A percentile compares a stretch with the other conserved stretches of the same genome.
phyloP scores from a whole-genome alignment of 2,888 invertebrate genomes.

The Bugulina stolonifera region DNA sequence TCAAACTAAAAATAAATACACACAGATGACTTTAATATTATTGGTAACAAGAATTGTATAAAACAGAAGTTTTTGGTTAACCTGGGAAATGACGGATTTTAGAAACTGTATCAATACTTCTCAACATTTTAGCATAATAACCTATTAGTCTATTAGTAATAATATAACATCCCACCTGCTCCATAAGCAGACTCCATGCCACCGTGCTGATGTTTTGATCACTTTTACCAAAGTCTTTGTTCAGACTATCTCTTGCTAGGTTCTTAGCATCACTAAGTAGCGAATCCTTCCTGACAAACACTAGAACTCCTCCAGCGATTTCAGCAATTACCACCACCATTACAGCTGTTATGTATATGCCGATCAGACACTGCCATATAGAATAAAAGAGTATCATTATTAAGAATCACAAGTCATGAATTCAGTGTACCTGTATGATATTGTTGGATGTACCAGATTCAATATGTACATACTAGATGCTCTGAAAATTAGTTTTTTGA shows the following conservation, averaged over 20 bases:
- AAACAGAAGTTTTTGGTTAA: too few relatives aligned
- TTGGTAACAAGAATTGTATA: too few relatives aligned
- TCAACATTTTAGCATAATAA: too few relatives aligned
- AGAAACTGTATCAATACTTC: too few relatives aligned
- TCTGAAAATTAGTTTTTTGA: too few relatives aligned
- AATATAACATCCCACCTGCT: background rate
- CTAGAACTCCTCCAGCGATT: slow-evolving; percentile 63
- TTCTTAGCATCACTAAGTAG: background rate
- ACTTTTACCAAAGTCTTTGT: background rate
- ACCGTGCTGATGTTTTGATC: background rate
- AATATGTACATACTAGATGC: too few relatives aligned
- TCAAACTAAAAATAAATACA: background rate
- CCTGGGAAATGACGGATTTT: too few relatives aligned
- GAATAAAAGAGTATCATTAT: too few relatives aligned
- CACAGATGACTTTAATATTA: too few relatives aligned
- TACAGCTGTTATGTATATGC: slow-evolving; percentile 63
- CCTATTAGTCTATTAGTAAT: background rate
- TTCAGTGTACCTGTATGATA: too few relatives aligned
- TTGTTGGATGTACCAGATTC: too few relatives aligned
- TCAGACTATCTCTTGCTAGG: background rate
- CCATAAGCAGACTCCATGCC: slow-evolving; percentile 15
- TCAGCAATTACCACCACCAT: slow-evolving; percentile 63
- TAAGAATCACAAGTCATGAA: too few relatives aligned
- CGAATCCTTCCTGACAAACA: background rate
- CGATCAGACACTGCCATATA: slow-evolving; percentile 24